Base-by-base conservation (phyloP, 2,888 invertebrate species). In the Andrena flavipes region DNA sequence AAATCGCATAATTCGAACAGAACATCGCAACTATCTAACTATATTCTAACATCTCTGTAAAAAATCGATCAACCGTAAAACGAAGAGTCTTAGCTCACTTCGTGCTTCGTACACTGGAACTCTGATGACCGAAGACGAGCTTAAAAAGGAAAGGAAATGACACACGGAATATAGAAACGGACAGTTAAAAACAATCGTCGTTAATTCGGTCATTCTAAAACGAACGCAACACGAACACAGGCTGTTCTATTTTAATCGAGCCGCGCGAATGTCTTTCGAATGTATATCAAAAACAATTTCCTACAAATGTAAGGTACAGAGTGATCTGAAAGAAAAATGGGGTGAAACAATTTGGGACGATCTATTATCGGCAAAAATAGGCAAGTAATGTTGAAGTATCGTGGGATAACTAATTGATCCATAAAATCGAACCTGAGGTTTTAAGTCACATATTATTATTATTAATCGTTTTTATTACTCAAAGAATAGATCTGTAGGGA, bases 191-290 rank as follows among this genome's bases (percentile, higher is more conserved):
- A 84, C 69, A 65, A 63, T 82, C 78, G 72, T 75, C 62, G 73
- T 49, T 64, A 75, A 82, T 77, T 42, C 87, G 74, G 82, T 88
- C 80, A 83, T 80, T 81, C 71, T 80, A 83, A 88, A 87, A 85
- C 70, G 85, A 81, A 85, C 81, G 73, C 48, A 81, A 84, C 78
- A 70, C 74, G 59, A 75, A 73, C 42, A 30, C 59, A 20, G 59
- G 30, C 42, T 70, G 48, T 56, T 48, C 59, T 59, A 20, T 70
- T 70, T 42, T 30, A 20, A 10, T 48, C 59, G 23, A 29, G 56
- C 5, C 69, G 20, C 10, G 29, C 29, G 29, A 13, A 6, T 4
- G 3, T 0, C 42, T 42, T 56, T n/a, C 7, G n/a, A 26, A 42
- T 33, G 35, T 8, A n/a, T 30, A 2, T 4, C 5, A 23, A 30